Conservation (phyloP, 2,888 invertebrate species). For the Boloria euphrosyne region DNA sequence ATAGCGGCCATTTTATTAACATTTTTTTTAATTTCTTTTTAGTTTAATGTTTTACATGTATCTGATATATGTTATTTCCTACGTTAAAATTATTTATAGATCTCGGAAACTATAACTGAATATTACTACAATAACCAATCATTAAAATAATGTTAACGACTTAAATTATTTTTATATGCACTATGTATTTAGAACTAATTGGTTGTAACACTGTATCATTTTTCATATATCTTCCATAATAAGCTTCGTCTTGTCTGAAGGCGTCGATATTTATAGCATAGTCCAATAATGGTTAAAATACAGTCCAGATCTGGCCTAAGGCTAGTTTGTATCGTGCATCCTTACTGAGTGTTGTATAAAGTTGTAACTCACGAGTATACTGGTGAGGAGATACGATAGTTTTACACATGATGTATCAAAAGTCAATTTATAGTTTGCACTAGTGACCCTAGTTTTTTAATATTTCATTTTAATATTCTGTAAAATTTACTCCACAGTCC, state of each 20-base stretch:
- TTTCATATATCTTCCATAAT: conserved; percentile 39
- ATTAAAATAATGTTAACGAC: too few species aligned
- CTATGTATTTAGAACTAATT: conserved; percentile 15
- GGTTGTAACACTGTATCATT: conserved; percentile 19
- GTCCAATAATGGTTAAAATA: conserved; percentile 53
- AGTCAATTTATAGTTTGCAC: not conserved
- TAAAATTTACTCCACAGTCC: too few species aligned
- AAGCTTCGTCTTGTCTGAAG: conserved; percentile 28
- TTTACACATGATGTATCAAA: not conserved
- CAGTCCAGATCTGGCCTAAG: conserved; percentile 40
- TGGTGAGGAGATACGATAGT: conserved; percentile 1
- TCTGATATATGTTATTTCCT: too few species aligned
- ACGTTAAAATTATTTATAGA: too few species aligned
- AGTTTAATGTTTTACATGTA: too few species aligned
- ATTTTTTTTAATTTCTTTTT: too few species aligned
- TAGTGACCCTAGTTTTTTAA: too few species aligned
- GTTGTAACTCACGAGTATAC: conserved; percentile 9
- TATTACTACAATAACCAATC: too few species aligned
- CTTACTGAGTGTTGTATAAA: conserved; percentile 26
- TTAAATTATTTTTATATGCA: not conserved
- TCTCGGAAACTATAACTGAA: too few species aligned
- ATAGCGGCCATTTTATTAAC: too few species aligned
- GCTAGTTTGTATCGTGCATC: conserved; percentile 34
- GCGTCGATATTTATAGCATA: conserved; percentile 47
- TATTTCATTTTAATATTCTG: too few species aligned